Conservation (phyloP, 2,113 vertebrate species). For the Aramus guarauna region DNA sequence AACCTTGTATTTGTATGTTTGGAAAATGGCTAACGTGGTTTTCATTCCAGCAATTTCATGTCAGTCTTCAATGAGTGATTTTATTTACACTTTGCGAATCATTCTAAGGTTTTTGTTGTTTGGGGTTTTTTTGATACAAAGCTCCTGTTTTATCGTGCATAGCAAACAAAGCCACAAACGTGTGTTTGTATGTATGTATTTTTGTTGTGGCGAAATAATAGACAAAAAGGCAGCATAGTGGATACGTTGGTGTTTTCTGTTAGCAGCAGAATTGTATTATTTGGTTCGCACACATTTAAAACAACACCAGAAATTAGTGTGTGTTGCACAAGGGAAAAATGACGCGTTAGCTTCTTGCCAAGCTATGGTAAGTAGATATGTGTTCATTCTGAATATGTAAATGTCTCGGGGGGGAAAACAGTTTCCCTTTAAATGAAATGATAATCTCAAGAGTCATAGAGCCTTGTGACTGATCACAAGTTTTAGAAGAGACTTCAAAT, state of each 20-base stretch:
- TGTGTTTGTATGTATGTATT: neutral
- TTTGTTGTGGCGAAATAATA: neutral
- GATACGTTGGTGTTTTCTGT: neutral
- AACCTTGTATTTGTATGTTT: neutral
- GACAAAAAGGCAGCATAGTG: neutral
- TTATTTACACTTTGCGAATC: neutral
- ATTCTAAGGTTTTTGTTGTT: neutral
- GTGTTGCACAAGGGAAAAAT: neutral
- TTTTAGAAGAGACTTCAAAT: slow-evolving; percentile 1
- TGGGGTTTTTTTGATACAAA: neutral
- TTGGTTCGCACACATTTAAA: neutral
- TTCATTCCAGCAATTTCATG: neutral
- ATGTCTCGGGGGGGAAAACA: neutral
- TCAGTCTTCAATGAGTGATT: neutral
- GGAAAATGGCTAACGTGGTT: neutral
- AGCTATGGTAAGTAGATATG: neutral
- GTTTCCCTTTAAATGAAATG: slow-evolving; percentile 20
- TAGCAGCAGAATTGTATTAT: neutral
- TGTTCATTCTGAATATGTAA: neutral
- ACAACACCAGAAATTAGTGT: neutral
- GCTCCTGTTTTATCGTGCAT: neutral
- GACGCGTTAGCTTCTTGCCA: neutral
- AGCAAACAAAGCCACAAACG: neutral
- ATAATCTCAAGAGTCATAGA: neutral
- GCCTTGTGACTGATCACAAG: slow-evolving; percentile 66